Evolutionary conservation across 2,888 invertebrate species (phyloP), one percentile per base, ranked within the genome.

Genomic region (Dolichomitus sp.): DNA sequence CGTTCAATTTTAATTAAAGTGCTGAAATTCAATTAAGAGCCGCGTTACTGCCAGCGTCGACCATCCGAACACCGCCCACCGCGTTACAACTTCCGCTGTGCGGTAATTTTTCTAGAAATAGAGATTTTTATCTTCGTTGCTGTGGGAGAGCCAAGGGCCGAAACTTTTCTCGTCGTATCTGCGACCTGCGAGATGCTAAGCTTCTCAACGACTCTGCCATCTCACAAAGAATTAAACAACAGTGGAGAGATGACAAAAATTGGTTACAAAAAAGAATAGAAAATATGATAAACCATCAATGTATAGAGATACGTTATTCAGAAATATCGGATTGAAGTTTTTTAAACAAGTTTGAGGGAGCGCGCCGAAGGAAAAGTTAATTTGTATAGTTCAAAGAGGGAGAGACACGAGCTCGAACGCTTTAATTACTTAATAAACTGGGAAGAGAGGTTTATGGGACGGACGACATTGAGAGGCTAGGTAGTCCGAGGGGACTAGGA

Each of bases 351-450:
- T 85, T 88, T 65, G 12, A 42, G 9, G 3, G 14, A 40, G 42
- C 50, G 23, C n/a, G 65, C 12, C 11, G 19, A 37, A 27, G 84
- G 81, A 85, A 86, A 88, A 87, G 86, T 87, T 88, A 86, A 88
- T 87, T 89, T 82, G 68, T 82, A 54, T 70, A 61, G 81, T 77
- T 81, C 17, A 72, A 42, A 30, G 61, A 5, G 57, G 45, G 30
- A 17, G 33, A 17, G 42, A 27, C 45, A 40, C 40, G 78, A 80
- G 83, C 84, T 77, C 81, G 73, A 79, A 66, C 83, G 85, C 84
- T 86, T 88, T 87, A 88, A 89, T 90, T 89, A 89, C 86, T 88
- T 87, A 89, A 90, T 89, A 86, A 87, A 86, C 83, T 74, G 84
- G 70, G 85, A 69, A 80, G 79, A 57, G 73, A 68, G 77, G 70